Base-by-base conservation (phyloP, 92 coral and sea anemone genomes). In the Zoanthus solanderi region DNA sequence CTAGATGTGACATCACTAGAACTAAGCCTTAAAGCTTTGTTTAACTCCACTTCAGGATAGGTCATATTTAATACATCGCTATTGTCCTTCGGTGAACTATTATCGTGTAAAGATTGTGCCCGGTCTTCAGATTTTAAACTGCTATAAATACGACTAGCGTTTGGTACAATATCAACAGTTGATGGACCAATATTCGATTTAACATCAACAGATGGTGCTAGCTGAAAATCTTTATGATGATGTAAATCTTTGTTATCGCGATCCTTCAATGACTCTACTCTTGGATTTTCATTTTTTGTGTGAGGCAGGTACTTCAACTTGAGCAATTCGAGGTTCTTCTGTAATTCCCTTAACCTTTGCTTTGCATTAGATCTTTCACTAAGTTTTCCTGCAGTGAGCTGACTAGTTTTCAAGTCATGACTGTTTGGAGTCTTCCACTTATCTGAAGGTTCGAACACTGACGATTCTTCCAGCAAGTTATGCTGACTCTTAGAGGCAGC, bases 351-450 rank as follows among this genome's bases (percentile, higher is more conserved):
- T 50, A 81, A 81, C 61, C 18, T 81, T 42, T 81, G 76, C 31
- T 45, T 81, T 44, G 85, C 85, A 14, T 45, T 29, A 34, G 18
- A 0, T 46, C 0, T 81, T 52, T 46, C 75, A 14, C 74, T 18
- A 16, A 29, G 23, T 63, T 45, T 65, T 18, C 44, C 74, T 23
- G 45, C 42, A 14, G 18, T 23, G 65, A 65, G 46, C 18, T 65
- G 52, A 80, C 57, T 8, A 30, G 44, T 81, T 63, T 66, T 52
- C 45, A 81, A 47, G 30, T 81, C 85, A 0, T 50, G 16, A 37
- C 85, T 81, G 50, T 75, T 81, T 30, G 85, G 85, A 65, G 85
- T 81, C 14, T 18, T 81, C 85, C 85, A 81, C 4, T 81, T 81
- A 32, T 66, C 75, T 0, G 75, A 50, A 6, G 56, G 60, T 71